Conservation (phyloP, 2,113 vertebrate genomes). For the Podocnemis expansa region DNA sequence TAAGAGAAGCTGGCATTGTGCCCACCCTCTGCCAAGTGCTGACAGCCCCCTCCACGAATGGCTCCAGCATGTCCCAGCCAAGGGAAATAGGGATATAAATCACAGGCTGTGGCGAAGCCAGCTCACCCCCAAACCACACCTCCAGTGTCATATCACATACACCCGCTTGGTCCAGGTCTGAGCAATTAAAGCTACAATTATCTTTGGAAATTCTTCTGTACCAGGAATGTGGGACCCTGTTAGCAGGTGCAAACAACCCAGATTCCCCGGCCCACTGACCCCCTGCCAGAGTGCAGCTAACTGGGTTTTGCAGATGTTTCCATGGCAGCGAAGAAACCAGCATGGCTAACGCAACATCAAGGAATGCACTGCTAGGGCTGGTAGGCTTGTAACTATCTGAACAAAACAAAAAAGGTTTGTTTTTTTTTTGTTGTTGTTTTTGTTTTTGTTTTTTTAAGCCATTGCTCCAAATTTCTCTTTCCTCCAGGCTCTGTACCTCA, state of each 20-base stretch:
- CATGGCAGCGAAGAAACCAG: neutral
- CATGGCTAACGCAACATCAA: neutral
- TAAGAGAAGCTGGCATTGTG: neutral
- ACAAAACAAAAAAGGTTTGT: too few relatives aligned
- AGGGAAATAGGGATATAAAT: neutral
- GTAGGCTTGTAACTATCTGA: too few relatives aligned
- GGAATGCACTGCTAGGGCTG: too few relatives aligned
- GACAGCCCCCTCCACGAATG: neutral
- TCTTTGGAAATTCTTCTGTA: neutral
- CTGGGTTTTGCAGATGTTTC: neutral
- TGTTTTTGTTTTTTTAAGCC: too few relatives aligned
- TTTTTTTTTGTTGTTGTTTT: too few relatives aligned
- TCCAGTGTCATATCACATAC: neutral
- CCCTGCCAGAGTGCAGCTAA: too few relatives aligned
- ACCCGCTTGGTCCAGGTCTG: neutral
- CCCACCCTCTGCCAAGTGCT: neutral
- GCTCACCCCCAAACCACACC: neutral
- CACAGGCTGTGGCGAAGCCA: neutral
- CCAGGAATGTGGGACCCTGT: neutral
- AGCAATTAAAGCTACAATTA: neutral
- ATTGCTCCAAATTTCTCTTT: too few relatives aligned
- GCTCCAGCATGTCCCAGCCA: neutral
- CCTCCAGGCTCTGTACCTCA: too few relatives aligned
- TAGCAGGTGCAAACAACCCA: too few relatives aligned
- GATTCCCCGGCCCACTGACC: too few relatives aligned